Base-by-base conservation (phyloP, 2,113 vertebrate species). In the Rhipidura dahli region DNA sequence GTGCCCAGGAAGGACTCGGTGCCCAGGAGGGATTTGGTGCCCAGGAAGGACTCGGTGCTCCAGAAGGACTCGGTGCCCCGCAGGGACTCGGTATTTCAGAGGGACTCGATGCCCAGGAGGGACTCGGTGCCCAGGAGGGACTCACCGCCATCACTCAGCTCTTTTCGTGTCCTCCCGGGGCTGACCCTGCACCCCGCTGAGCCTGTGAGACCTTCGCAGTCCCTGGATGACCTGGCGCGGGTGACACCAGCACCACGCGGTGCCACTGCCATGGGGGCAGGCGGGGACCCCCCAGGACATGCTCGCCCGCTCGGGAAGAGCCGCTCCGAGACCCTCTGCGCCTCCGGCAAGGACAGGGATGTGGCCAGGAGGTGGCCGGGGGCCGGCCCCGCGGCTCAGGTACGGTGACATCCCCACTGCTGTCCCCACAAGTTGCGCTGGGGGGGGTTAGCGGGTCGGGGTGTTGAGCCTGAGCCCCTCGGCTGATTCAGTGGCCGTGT, bases 291-390 rank as follows among this genome's bases (percentile, higher is more conserved):
- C 15, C 81, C 84, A 7, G 93, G 93, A 70, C 91, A 81, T 9
- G 7, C 95, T 31, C 95, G 47, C 2, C 87, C 93, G 0, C 92
- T 97, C 4, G 63, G 70, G 28, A 96, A 96, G 81, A 96, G 96
- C 57, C 95, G 93, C 56, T 98, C 98, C 0, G 98, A 98, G 91
- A 98, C 98, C 47, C 97, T 99, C 92, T 98, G 98, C 7, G 93
- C 98, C 90, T 96, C 98, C 28, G 83, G 98, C 88, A 96, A 90
- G 86, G 99, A 99, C 81, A 83, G 97, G 12, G 79, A 95, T 31
- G 73, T 83, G 35, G 94, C 24, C 9, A 18, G 79, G 93, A 95
- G 92, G 73, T 3, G 66, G 50, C 53, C 16, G 0, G 39, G 64
- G 13, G 17, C 76, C 3, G 4, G 59, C 81, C 49, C 27, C 2